Evolutionary conservation across 2,797 vertebrate species (phyloP).

Genomic region (Schizothorax lantsangensis): DNA sequence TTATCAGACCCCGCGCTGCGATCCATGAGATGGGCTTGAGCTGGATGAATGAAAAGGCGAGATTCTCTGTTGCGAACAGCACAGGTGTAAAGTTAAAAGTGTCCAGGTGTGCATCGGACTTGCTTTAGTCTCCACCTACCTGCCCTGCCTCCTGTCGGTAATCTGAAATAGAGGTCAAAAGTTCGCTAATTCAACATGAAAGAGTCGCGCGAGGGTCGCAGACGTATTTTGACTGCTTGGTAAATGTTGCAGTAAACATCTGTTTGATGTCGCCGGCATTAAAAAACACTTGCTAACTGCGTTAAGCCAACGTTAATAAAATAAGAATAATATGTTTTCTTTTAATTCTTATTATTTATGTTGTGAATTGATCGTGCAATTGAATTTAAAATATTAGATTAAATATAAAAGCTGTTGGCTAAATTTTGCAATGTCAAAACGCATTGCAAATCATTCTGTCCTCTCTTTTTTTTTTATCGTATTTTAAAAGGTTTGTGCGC

Average conservation of each 20-base stretch:
- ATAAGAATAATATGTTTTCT: neutral
- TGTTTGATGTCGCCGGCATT: constrained; percentile 25
- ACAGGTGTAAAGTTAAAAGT: constrained; percentile 1
- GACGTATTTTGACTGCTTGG: constrained; percentile 48
- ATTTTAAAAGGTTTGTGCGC: neutral
- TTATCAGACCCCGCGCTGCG: neutral
- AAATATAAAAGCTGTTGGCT: neutral
- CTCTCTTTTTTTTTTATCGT: neutral
- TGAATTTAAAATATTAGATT: neutral
- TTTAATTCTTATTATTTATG: neutral
- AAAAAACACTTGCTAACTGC: neutral
- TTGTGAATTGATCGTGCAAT: neutral
- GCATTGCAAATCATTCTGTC: neutral
- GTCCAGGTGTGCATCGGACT: constrained; percentile 50
- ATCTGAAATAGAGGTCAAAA: constrained; percentile 37
- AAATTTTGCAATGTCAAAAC: neutral
- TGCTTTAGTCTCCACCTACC: constrained; percentile 43
- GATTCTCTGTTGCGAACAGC: neutral
- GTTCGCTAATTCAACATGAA: constrained; percentile 46
- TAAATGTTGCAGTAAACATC: neutral
- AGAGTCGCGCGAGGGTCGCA: constrained; percentile 62
- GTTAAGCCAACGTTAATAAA: neutral
- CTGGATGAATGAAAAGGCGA: neutral
- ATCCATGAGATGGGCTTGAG: constrained; percentile 17
- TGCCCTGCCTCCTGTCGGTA: neutral